Percentiles rank a stretch among this genome's conserved stretches.
Evolutionary conservation across 2,113 vertebrate genomes (phyloP).

Genomic region (Collichthys lucidus): DNA sequence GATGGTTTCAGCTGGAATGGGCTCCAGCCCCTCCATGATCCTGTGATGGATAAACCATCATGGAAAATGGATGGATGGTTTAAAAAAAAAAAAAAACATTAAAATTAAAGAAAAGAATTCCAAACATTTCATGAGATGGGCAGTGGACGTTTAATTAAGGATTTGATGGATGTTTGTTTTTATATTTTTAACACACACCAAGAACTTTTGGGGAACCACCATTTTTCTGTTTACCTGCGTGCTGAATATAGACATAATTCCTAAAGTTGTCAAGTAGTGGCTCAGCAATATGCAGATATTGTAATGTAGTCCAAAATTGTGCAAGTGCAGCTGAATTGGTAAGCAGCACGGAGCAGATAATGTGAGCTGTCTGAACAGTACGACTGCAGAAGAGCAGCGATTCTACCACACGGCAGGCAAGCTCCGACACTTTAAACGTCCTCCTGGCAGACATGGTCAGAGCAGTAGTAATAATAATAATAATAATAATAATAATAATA

Average conservation of each 20-base stretch:
- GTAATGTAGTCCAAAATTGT: slow-evolving; percentile 44
- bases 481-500: too few relatives aligned
- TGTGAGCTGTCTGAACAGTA: slow-evolving; percentile 1
- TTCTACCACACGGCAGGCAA: not conserved
- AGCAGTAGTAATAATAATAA: too few relatives aligned
- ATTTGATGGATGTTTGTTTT: not conserved
- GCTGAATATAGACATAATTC: slow-evolving; percentile 34
- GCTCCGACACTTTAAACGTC: not conserved
- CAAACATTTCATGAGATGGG: not conserved
- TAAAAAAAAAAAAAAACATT: not conserved
- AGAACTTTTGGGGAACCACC: slow-evolving; percentile 39
- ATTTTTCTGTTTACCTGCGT: not conserved
- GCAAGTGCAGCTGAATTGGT: slow-evolving; percentile 60
- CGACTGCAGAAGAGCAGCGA: not conserved
- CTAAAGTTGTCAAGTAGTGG: slow-evolving; percentile 37
- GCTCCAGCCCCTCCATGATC: too few relatives aligned
- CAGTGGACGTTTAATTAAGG: not conserved
- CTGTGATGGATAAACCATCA: too few relatives aligned
- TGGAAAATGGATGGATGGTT: too few relatives aligned
- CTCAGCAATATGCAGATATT: slow-evolving; percentile 68
- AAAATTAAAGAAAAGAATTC: too few relatives aligned
- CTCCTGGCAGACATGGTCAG: not conserved
- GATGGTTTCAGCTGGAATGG: too few relatives aligned
- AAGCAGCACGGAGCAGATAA: slow-evolving; percentile 28
- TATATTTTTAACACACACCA: not conserved